phyloP scores from a whole-genome alignment of 1,140 invertebrate genomes.

The Ceratosolen fusciceps region DNA sequence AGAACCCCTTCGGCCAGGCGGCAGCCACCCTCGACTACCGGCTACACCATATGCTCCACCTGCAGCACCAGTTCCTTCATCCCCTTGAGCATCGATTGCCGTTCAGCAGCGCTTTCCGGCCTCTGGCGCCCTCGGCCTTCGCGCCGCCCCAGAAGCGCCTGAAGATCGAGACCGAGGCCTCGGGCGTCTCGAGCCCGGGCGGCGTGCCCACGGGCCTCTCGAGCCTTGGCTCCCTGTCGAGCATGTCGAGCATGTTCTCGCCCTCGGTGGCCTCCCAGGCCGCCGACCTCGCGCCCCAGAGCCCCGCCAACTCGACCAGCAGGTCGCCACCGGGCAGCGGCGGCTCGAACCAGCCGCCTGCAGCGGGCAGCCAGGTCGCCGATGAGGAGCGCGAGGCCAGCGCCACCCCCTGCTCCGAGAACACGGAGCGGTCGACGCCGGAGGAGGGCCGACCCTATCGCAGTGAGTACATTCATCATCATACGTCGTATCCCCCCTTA shows the following conservation, averaged over 20 bases:
- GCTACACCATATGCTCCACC: constrained; percentile 72
- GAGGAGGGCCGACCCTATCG: constrained; percentile 73
- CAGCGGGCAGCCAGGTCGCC: constrained; percentile 56
- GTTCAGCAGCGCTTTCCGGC: constrained; percentile 66
- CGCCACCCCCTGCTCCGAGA: constrained; percentile 73
- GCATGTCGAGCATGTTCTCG: constrained; percentile 71
- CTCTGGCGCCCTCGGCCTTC: constrained; percentile 72
- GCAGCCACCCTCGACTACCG: constrained; percentile 71
- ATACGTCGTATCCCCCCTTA: too few relatives aligned
- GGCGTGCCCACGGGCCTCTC: constrained; percentile 62
- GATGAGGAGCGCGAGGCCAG: constrained; percentile 72
- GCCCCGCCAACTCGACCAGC: constrained; percentile 58
- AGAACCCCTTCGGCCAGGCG: constrained; percentile 69
- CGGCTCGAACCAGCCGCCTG: constrained; percentile 20
- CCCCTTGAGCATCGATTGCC: constrained; percentile 69
- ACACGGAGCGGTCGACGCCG: constrained; percentile 73
- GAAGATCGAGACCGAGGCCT: constrained; percentile 69
- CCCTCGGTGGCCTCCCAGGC: constrained; percentile 57
- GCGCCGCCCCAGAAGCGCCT: constrained; percentile 73
- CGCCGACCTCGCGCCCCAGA: constrained; percentile 61
- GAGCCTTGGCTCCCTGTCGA: constrained; percentile 65
- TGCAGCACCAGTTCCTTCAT: constrained; percentile 73
- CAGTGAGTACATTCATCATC: constrained; percentile 73
- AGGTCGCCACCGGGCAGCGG: constrained; percentile 54
- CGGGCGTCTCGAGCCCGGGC: constrained; percentile 44